These are phyloP conservation scores for Cecropterus lyciades DNA, from an alignment of 1,140 invertebrate genomes.

Conservation along the genomic window DNA sequence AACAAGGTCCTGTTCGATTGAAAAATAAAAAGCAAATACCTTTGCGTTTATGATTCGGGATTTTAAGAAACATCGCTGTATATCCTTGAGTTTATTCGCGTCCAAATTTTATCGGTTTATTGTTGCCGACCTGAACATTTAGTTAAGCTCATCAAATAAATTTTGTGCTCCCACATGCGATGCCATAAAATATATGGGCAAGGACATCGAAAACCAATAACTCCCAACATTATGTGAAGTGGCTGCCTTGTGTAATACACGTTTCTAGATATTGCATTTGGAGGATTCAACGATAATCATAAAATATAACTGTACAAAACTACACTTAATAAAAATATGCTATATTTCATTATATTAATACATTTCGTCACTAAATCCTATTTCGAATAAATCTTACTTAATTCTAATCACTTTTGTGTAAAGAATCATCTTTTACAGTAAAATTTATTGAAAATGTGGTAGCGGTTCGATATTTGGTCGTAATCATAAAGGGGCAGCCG, in stretches of 20 bases:
- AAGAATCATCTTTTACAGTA: background rate
- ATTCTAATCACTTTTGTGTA: background rate
- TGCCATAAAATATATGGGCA: constrained; percentile 9
- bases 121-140: constrained; percentile 13
- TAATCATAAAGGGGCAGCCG: constrained; percentile 4
- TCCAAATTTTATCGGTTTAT: constrained; percentile 26
- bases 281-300: too few species aligned
- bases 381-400: constrained; percentile 14
- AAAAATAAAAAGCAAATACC: constrained; percentile 19
- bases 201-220: constrained; percentile 9
- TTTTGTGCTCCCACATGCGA: constrained; percentile 1
- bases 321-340: background rate
- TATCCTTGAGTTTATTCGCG: constrained; percentile 8
- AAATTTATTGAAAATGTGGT: constrained; percentile 19
- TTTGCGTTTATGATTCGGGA: constrained; percentile 6
- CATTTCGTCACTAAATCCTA: background rate
- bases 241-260: background rate
- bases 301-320: too few species aligned
- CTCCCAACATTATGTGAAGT: background rate
- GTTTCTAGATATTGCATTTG: constrained; percentile 1
- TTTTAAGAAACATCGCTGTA: constrained; percentile 15
- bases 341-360: constrained; percentile 1
- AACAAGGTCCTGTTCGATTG: constrained; percentile 4
- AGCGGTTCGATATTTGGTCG: constrained; percentile 24
- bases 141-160: constrained; percentile 12